phyloP scores from a whole-genome alignment of 2,797 vertebrate species.

The Malurus splendens region DNA sequence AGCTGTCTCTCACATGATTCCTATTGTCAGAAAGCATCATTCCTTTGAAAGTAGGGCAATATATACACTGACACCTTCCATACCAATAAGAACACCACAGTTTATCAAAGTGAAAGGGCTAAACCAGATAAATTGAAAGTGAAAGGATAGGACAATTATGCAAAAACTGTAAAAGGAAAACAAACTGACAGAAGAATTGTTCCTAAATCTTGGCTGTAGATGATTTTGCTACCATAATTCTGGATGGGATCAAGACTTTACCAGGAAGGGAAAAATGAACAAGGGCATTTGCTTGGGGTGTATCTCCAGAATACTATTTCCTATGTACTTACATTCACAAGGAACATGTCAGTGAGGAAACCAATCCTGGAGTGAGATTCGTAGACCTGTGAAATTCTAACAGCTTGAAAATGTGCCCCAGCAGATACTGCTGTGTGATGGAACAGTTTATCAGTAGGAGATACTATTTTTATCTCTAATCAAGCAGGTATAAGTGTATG shows the following conservation, averaged over 20 bases:
- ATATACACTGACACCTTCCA: not conserved
- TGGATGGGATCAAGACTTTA: not conserved
- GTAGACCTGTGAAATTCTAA: not conserved
- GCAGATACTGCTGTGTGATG: slow-evolving; percentile 15
- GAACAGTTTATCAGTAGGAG: slow-evolving; percentile 33
- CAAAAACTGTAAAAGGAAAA: not conserved
- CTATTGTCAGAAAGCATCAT: not conserved
- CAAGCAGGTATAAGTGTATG: slow-evolving; percentile 32
- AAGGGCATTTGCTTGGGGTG: not conserved
- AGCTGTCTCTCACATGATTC: not conserved
- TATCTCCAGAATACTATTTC: not conserved
- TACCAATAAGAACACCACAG: not conserved
- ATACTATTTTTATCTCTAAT: slow-evolving; percentile 48
- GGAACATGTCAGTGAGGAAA: not conserved
- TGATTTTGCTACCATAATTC: not conserved
- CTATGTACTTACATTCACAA: not conserved
- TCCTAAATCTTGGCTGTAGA: not conserved
- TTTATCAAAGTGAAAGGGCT: not conserved
- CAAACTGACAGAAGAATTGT: not conserved
- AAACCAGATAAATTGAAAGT: not conserved
- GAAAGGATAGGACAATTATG: not conserved
- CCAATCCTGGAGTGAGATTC: not conserved
- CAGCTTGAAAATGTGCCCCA: not conserved
- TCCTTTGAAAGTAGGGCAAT: not conserved
- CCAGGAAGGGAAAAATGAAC: not conserved